Percentiles rank a stretch among this genome's conserved stretches.
Conservation (phyloP, 2,797 vertebrate species). For the Tenualosa thibaudeaui region DNA sequence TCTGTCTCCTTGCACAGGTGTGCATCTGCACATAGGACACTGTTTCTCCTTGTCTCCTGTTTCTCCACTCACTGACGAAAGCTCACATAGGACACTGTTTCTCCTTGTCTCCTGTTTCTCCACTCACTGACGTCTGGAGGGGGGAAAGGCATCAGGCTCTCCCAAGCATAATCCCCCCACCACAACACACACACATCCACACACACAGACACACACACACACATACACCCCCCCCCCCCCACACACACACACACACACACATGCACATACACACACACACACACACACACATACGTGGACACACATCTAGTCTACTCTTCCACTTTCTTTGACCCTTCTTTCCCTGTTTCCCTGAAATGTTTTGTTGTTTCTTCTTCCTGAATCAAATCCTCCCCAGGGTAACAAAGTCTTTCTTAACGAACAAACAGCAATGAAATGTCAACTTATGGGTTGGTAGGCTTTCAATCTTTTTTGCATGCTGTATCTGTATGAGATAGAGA, state of each 20-base stretch:
- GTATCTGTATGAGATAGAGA: not conserved
- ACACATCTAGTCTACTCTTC: too few species aligned
- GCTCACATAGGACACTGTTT: not conserved
- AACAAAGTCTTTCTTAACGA: too few species aligned
- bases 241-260: slow-evolving; percentile 30
- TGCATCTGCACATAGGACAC: not conserved
- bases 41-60: too few species aligned
- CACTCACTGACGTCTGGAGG: not conserved
- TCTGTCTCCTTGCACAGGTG: not conserved
- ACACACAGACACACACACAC: slow-evolving; percentile 3
- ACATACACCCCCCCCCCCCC: slow-evolving; percentile 27
- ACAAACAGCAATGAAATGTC: not conserved
- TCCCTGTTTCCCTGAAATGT: not conserved
- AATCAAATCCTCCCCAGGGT: not conserved
- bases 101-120: not conserved
- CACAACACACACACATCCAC: slow-evolving; percentile 7
- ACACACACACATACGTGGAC: too few species aligned
- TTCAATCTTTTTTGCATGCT: not conserved
- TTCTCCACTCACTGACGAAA: not conserved
- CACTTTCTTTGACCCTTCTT: too few species aligned
- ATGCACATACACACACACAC: too few species aligned
- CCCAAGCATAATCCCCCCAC: not conserved
- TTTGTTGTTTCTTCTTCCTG: not conserved
- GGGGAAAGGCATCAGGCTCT: not conserved
- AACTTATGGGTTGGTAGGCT: not conserved